Conservation (phyloP, 2,113 vertebrate genomes). For the human region GRCh38 chr4:181843001-181843500, state of each 20-base stretch:
- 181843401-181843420: neutral
- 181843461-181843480: neutral
- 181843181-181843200: slow-evolving; percentile 70
- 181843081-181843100: slow-evolving; percentile 72
- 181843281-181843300: slow-evolving; percentile 74
- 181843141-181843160: slow-evolving; percentile 79
- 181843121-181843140: slow-evolving; percentile 77
- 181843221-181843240: slow-evolving; percentile 79
- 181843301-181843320: slow-evolving; percentile 55
- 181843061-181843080: slow-evolving; percentile 73
- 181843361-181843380: slow-evolving; percentile 51
- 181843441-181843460: neutral
- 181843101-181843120: slow-evolving; percentile 80
- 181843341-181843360: slow-evolving; percentile 55
- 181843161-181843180: slow-evolving; percentile 75
- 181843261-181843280: slow-evolving; percentile 72
- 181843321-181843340: slow-evolving; percentile 57
- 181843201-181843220: slow-evolving; percentile 73
- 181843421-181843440: neutral
- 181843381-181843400: slow-evolving; percentile 35
- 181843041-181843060: slow-evolving; percentile 70
- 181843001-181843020: slow-evolving; percentile 65
- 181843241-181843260: slow-evolving; percentile 80
- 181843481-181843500: neutral
- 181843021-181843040: slow-evolving; percentile 71